These are phyloP conservation scores for Narcine bancroftii DNA, from an alignment of 2,113 vertebrate genomes.

Conservation along the genomic window DNA sequence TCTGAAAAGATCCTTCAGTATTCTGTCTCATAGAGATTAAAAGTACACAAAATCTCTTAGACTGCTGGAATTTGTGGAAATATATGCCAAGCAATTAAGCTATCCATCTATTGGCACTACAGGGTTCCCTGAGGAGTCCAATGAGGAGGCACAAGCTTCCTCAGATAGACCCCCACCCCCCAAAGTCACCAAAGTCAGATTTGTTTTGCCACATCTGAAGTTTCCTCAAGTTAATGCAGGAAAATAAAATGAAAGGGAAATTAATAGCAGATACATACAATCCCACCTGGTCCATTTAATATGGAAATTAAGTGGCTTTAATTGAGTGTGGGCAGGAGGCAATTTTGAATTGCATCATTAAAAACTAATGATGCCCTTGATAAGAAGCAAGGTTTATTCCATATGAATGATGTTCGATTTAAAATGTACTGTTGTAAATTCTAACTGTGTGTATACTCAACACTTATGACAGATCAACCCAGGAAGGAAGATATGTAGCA, in stretches of 20 bases:
- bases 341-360: slow-evolving; percentile 79
- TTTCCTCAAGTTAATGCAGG: not conserved
- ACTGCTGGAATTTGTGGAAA: too few species aligned
- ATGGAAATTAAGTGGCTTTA: slow-evolving; percentile 76
- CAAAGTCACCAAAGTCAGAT: too few species aligned
- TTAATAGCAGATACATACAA: slow-evolving; percentile 48
- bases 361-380: slow-evolving; percentile 82
- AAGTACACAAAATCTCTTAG: not conserved
- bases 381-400: slow-evolving; percentile 74
- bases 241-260: slow-evolving; percentile 1
- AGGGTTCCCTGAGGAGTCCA: too few species aligned
- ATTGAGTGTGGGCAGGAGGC: slow-evolving; percentile 73
- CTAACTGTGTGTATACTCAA: not conserved
- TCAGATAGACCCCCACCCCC: too few species aligned
- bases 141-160: too few species aligned
- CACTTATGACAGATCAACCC: not conserved
- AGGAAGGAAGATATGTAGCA: not conserved
- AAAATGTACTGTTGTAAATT: slow-evolving; percentile 56
- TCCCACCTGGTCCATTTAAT: slow-evolving; percentile 74
- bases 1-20: not conserved
- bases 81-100: too few species aligned
- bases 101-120: not conserved
- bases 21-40: not conserved
- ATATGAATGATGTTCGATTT: slow-evolving; percentile 80
- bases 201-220: not conserved